These are phyloP conservation scores for Apus apus DNA, from an alignment of 2,113 vertebrate genomes.

Conservation along the genomic window DNA sequence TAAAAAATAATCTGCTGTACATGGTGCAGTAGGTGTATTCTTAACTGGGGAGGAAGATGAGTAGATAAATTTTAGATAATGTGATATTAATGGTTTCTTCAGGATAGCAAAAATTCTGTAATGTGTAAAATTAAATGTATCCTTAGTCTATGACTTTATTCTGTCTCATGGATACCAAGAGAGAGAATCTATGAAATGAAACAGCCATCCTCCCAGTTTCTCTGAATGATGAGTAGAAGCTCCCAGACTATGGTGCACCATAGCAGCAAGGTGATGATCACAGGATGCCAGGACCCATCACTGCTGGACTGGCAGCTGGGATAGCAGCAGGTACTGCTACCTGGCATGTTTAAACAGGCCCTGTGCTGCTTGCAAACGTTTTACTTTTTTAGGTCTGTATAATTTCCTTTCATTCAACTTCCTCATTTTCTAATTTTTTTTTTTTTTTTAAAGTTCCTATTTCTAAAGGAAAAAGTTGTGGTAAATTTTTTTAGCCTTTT, in stretches of 20 bases:
- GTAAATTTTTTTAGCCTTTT: not conserved
- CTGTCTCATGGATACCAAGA: not conserved
- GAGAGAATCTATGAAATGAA: not conserved
- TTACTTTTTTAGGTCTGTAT: not conserved
- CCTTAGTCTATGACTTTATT: not conserved
- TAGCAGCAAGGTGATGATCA: not conserved
- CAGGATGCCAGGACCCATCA: not conserved
- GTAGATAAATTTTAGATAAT: not conserved
- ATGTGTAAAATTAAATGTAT: not conserved
- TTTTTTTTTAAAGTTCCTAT: not conserved
- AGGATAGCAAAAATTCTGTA: not conserved
- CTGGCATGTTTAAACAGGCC: not conserved
- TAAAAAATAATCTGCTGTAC: not conserved
- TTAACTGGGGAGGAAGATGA: not conserved
- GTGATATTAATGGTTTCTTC: not conserved
- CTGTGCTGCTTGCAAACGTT: not conserved
- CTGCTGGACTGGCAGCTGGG: not conserved
- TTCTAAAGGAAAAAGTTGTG: constrained; percentile 5
- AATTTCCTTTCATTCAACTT: constrained; percentile 20
- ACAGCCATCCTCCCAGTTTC: not conserved
- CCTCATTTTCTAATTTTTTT: not conserved
- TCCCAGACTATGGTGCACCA: fast-evolving
- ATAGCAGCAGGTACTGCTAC: not conserved
- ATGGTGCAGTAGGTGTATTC: not conserved
- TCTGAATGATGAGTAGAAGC: not conserved